These are phyloP conservation scores for Corythornis cristatus DNA, from an alignment of 2,113 vertebrate species.

Conservation along the genomic window DNA sequence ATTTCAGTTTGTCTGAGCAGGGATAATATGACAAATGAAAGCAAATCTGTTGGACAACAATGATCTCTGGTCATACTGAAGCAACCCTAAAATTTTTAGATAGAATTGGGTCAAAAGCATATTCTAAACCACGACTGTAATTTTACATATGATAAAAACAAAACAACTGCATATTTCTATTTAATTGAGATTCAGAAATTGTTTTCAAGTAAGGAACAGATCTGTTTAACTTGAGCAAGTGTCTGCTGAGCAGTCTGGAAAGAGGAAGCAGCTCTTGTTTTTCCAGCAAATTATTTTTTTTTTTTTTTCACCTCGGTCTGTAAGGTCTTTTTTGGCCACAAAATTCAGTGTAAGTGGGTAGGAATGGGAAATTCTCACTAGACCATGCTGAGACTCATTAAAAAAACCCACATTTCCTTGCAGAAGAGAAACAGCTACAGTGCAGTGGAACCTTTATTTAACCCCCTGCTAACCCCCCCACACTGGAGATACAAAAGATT, in stretches of 20 bases:
- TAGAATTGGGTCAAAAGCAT: not conserved
- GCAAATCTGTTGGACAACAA: not conserved
- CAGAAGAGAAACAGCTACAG: not conserved
- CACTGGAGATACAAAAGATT: not conserved
- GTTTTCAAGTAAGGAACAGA: not conserved
- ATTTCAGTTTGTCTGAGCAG: not conserved
- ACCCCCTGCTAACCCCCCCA: not conserved
- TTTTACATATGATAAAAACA: not conserved
- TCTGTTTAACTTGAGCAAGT: not conserved
- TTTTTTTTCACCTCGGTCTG: not conserved
- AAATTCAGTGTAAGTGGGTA: not conserved
- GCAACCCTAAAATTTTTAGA: not conserved
- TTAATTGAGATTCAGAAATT: not conserved
- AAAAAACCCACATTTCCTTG: not conserved
- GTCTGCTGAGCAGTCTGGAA: not conserved
- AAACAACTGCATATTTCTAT: not conserved
- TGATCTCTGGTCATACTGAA: not conserved
- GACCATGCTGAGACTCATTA: not conserved
- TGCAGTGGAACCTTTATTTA: conserved; percentile 13
- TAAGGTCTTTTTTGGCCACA: not conserved
- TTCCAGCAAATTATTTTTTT: not conserved
- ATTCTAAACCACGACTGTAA: not conserved
- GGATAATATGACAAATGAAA: not conserved
- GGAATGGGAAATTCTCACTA: not conserved
- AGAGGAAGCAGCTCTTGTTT: not conserved